Base-by-base conservation (phyloP, 2,113 vertebrate species). In the Notothenia rossii region DNA sequence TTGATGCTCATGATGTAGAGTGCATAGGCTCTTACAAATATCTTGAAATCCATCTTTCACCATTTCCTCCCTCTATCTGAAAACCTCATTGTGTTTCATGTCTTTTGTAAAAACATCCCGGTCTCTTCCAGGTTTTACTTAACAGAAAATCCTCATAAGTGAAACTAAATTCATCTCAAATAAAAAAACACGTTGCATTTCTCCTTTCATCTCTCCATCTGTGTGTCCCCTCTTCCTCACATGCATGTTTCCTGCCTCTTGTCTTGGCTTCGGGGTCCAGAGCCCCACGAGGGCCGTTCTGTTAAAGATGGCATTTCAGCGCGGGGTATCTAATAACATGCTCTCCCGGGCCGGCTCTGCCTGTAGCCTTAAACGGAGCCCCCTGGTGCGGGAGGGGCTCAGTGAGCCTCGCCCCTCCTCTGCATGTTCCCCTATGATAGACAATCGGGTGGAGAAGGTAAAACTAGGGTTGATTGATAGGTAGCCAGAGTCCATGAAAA, bases 241-340 rank as follows among this genome's bases (percentile, higher is more conserved):
- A 11, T 77, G 80, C 89, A 86, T 69, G 79, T 22, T 48, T 81
- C 93, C 90, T 91, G 91, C 93, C 89, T 94, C 86, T 87, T 40
- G 36, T 68, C 70, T 10, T 10, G 65, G 40, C 62, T 10, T 10
- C 29, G 84, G 76, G 84, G 75, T 87, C 89, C 95, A 97, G 96
- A 96, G 94, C 94, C 94, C 96, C 75, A 94, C 95, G 40, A 91
- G 95, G 74, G 94, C 95, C 77, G 92, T 86, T 77, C 79, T 97
- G 90, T 95, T 96, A 96, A 97, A 97, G 94, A 96, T 96, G 94
- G 96, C 96, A 80, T 88, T 91, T 91, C 96, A 95, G 93, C 96
- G 95, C 61, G 91, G 90, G 94, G 95, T 83, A 81, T 88, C 91
- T 85, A 90, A 95, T 73, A 89, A 89, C 77, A 90, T 90, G 72